These are phyloP conservation scores for Pantherophis guttatus DNA, from an alignment of 2,113 vertebrate species.

Conservation along the genomic window DNA sequence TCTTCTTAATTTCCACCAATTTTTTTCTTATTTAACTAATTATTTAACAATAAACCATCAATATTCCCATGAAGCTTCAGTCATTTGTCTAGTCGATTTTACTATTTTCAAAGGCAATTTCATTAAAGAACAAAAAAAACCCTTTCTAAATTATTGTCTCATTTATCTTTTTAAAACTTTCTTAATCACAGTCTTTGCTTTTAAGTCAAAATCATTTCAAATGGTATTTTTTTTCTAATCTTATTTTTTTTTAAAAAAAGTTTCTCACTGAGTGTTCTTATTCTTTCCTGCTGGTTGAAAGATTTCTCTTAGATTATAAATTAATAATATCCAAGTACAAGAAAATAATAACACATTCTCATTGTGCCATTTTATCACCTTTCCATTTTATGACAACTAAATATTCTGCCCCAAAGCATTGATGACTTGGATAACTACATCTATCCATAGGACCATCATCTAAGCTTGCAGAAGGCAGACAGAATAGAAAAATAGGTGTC, in stretches of 20 bases:
- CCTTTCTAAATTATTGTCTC: background rate
- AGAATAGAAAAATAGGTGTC: background rate
- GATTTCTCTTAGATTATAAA: background rate
- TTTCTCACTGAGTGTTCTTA: background rate
- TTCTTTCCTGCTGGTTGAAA: background rate
- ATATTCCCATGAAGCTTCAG: background rate
- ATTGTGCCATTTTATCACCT: background rate
- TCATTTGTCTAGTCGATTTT: background rate
- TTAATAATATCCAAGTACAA: background rate
- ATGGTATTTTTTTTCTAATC: background rate
- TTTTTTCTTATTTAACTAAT: background rate
- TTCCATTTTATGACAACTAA: background rate
- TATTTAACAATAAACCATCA: background rate
- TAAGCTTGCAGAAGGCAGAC: background rate
- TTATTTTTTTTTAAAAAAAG: background rate
- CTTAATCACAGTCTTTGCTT: background rate
- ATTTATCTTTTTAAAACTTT: background rate
- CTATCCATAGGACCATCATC: background rate
- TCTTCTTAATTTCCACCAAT: background rate
- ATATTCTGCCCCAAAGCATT: background rate
- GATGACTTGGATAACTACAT: background rate
- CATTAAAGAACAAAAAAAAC: background rate
- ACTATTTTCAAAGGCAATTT: background rate
- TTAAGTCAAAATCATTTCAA: background rate
- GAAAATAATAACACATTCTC: background rate